Conservation (phyloP, 2,797 vertebrate genomes). For the Sarcophilus harrisii region DNA sequence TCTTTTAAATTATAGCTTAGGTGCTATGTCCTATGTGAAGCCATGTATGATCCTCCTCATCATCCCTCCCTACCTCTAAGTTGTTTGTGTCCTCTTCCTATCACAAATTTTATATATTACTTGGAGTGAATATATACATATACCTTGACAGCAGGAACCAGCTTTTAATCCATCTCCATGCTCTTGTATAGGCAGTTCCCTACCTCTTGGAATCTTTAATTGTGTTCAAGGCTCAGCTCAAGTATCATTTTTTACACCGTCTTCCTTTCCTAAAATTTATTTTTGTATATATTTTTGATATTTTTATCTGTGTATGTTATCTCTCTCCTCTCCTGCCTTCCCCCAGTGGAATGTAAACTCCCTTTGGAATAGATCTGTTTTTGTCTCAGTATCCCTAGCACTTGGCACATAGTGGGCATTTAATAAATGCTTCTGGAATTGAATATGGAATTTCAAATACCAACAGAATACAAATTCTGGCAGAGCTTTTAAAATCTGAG, state of each 20-base stretch:
- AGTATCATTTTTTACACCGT: background rate
- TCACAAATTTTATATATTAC: background rate
- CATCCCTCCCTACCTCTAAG: background rate
- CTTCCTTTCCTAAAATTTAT: background rate
- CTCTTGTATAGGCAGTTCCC: background rate
- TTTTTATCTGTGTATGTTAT: background rate
- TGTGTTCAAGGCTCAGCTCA: background rate
- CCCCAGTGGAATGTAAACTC: background rate
- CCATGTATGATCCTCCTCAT: background rate
- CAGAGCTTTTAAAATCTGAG: background rate
- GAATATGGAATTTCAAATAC: background rate
- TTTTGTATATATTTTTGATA: background rate
- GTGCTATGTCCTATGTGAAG: background rate
- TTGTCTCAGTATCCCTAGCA: background rate
- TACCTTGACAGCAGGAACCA: background rate
- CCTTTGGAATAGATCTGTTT: background rate
- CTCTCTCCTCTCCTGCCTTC: background rate
- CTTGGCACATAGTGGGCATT: background rate
- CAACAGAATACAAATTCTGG: background rate
- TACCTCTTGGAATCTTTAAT: background rate
- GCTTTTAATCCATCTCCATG: background rate
- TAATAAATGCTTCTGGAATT: background rate
- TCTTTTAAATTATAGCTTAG: background rate
- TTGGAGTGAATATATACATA: background rate
- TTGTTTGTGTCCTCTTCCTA: background rate